phyloP scores from a whole-genome alignment of 1,140 invertebrate genomes.

The Rhyacophila brunnea region DNA sequence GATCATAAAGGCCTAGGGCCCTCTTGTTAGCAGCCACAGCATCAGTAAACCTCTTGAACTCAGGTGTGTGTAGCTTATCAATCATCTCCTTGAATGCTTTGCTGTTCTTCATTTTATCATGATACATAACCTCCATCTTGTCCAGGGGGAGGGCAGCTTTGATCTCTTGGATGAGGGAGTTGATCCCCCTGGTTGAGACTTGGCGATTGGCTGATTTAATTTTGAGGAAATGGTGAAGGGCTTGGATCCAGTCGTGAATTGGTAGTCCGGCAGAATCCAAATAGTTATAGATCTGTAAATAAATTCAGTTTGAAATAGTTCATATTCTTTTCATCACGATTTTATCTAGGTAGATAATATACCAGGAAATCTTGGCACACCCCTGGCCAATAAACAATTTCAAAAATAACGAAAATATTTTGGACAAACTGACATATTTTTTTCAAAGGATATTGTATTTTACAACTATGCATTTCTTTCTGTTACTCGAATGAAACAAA shows the following conservation, averaged over 20 bases:
- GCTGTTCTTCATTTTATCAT: neutral
- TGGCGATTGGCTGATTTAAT: neutral
- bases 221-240: neutral
- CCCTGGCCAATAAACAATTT: too few relatives aligned
- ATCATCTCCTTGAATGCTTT: neutral
- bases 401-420: too few relatives aligned
- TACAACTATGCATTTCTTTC: too few relatives aligned
- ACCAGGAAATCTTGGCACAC: too few relatives aligned
- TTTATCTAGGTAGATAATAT: too few relatives aligned
- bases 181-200: neutral
- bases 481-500: too few relatives aligned
- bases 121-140: neutral
- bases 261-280: neutral
- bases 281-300: neutral
- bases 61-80: neutral
- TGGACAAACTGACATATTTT: too few relatives aligned
- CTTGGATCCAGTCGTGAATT: neutral
- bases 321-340: too few relatives aligned
- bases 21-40: neutral
- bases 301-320: neutral
- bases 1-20: neutral
- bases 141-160: neutral
- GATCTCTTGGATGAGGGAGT: neutral
- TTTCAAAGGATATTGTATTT: too few relatives aligned
- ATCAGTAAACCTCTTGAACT: neutral